Percentiles rank a stretch among this genome's conserved stretches.
Evolutionary conservation across 2,888 invertebrate genomes (phyloP).

Genomic region (Coenonympha arcania): DNA sequence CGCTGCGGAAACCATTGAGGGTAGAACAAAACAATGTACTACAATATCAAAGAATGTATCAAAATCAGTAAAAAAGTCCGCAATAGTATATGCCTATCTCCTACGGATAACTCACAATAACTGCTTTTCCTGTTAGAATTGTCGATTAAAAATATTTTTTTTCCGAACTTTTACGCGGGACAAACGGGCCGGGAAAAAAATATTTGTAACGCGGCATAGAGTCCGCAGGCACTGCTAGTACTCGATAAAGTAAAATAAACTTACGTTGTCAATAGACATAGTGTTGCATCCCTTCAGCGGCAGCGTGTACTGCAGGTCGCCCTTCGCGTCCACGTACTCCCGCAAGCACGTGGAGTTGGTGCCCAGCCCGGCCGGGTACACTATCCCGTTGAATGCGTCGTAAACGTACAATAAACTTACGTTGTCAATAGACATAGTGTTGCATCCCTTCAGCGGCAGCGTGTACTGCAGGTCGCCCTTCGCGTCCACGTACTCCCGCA

Average conservation of each 20-base stretch:
- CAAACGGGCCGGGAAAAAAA: too few species aligned
- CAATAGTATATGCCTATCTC: too few species aligned
- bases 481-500: constrained; percentile 84
- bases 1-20: too few species aligned
- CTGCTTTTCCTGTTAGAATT: too few species aligned
- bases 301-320: constrained; percentile 85
- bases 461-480: constrained; percentile 83
- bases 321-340: constrained; percentile 80
- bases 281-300: constrained; percentile 93
- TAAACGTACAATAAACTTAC: constrained; percentile 71
- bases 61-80: too few species aligned
- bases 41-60: too few species aligned
- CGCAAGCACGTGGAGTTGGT: constrained; percentile 91
- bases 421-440: constrained; percentile 93
- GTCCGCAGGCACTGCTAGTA: too few species aligned
- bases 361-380: constrained; percentile 92
- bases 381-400: constrained; percentile 86
- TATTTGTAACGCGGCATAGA: too few species aligned
- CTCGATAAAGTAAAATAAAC: constrained; percentile 45
- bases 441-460: constrained; percentile 89
- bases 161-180: too few species aligned
- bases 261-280: constrained; percentile 91
- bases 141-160: too few species aligned
- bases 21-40: too few species aligned
- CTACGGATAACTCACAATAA: too few species aligned